Percentiles rank a stretch among this genome's conserved stretches.
These are phyloP conservation scores for Rhynchophorus ferrugineus DNA, from an alignment of 1,140 invertebrate species.

Conservation along the genomic window DNA sequence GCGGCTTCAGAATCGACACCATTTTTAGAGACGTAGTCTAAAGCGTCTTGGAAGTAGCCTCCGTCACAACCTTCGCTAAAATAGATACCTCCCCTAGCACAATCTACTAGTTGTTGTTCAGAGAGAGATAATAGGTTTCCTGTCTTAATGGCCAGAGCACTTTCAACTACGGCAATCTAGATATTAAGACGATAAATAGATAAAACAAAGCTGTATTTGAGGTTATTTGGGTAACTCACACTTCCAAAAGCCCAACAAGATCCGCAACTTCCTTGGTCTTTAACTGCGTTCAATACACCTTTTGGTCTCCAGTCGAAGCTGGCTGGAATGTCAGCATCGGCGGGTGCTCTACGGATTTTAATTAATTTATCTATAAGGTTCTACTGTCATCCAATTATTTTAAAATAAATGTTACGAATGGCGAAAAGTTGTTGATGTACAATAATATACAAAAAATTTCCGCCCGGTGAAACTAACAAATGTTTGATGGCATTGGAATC, in stretches of 20 bases:
- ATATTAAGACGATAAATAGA: too few relatives aligned
- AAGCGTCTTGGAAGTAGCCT: too few relatives aligned
- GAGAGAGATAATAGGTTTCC: slow-evolving; percentile 80
- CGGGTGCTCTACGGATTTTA: neutral
- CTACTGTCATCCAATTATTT: too few relatives aligned
- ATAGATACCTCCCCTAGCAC: slow-evolving; percentile 60
- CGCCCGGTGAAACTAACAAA: too few relatives aligned
- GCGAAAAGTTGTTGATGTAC: too few relatives aligned
- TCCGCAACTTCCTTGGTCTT: slow-evolving; percentile 12
- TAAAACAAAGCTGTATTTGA: too few relatives aligned
- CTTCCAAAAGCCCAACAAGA: slow-evolving; percentile 8
- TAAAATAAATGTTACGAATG: too few relatives aligned
- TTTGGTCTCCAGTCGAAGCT: slow-evolving; percentile 7
- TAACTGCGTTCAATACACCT: slow-evolving; percentile 6
- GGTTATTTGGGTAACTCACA: neutral
- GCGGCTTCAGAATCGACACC: too few relatives aligned
- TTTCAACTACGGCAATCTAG: slow-evolving; percentile 87
- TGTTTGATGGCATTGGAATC: too few relatives aligned
- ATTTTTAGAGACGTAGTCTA: too few relatives aligned
- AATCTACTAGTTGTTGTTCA: slow-evolving; percentile 96
- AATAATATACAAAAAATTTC: too few relatives aligned
- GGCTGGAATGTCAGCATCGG: slow-evolving; percentile 7
- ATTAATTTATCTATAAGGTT: too few relatives aligned
- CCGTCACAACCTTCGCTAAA: slow-evolving; percentile 42
- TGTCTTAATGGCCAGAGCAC: slow-evolving; percentile 81